A percentile compares a stretch with the other conserved stretches of the same genome.
Evolutionary conservation across 1,140 invertebrate species (phyloP).

Genomic region (Zaprionus taronus): DNA sequence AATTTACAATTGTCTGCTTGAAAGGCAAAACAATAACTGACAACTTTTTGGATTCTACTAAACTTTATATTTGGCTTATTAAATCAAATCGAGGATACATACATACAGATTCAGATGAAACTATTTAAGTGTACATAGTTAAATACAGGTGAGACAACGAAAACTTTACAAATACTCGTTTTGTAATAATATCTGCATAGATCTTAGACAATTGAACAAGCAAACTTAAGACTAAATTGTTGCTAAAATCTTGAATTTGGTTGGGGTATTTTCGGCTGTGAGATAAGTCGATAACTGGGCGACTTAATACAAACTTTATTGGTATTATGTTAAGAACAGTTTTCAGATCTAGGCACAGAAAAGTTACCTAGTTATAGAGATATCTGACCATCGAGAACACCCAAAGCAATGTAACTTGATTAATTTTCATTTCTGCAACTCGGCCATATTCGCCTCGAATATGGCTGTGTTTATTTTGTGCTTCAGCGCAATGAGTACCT

Average conservation of each 20-base stretch:
- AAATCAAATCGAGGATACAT: slow-evolving; percentile 66
- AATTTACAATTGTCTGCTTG: background rate
- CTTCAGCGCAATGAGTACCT: slow-evolving; percentile 76
- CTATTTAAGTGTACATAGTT: slow-evolving; percentile 62
- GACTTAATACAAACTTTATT: background rate
- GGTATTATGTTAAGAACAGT: background rate
- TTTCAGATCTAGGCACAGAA: background rate
- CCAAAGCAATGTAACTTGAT: background rate
- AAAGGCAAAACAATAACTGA: background rate
- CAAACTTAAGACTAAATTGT: slow-evolving; percentile 60
- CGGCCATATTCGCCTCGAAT: slow-evolving; percentile 81
- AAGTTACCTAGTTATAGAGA: background rate
- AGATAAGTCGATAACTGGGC: background rate
- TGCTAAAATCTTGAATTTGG: slow-evolving; percentile 50
- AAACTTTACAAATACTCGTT: slow-evolving; percentile 37
- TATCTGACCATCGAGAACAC: background rate
- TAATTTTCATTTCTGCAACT: slow-evolving; percentile 71
- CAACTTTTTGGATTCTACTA: slow-evolving; percentile 53
- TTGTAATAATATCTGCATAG: background rate
- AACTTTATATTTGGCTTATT: slow-evolving; percentile 75
- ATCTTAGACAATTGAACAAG: slow-evolving; percentile 23
- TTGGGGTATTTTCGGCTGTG: background rate
- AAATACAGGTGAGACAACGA: slow-evolving; percentile 45
- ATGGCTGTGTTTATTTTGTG: slow-evolving; percentile 84
- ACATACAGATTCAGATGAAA: slow-evolving; percentile 23